Evolutionary conservation across 2,797 vertebrate genomes (phyloP).

Genomic region (Alouatta caraya): DNA sequence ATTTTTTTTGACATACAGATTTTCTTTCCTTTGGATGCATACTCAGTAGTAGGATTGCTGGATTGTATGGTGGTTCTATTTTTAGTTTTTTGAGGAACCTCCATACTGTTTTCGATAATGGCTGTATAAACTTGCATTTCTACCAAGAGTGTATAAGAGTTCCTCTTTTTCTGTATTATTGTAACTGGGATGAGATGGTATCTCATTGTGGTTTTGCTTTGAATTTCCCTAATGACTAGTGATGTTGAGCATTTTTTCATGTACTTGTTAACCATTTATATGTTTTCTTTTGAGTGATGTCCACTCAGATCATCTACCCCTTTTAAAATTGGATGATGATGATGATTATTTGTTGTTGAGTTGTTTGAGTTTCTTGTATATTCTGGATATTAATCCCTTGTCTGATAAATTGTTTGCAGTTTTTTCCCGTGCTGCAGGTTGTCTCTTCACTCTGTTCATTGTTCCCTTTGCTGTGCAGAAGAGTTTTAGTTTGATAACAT

Average conservation of each 20-base stretch:
- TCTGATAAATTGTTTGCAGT: background rate
- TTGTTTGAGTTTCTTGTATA: background rate
- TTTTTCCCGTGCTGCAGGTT: background rate
- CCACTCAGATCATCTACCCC: background rate
- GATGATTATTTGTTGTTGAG: background rate
- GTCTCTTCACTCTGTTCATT: background rate
- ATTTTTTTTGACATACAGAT: background rate
- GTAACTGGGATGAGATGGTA: background rate
- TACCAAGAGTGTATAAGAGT: background rate
- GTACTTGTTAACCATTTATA: background rate
- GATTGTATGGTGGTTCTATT: background rate
- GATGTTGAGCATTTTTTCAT: background rate
- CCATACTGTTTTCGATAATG: background rate
- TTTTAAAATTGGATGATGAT: background rate
- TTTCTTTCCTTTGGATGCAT: background rate
- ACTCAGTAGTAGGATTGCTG: background rate
- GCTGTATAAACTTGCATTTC: background rate
- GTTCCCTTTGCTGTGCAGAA: background rate
- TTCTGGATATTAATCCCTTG: background rate
- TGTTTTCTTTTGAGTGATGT: background rate
- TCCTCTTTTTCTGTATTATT: background rate
- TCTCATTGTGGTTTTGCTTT: background rate
- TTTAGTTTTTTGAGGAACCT: background rate
- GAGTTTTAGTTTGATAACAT: background rate
- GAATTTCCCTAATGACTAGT: background rate